Percentiles rank a stretch among this genome's conserved stretches.
Evolutionary conservation across 2,888 invertebrate genomes (phyloP).

Genomic region (Noctua fimbriata): DNA sequence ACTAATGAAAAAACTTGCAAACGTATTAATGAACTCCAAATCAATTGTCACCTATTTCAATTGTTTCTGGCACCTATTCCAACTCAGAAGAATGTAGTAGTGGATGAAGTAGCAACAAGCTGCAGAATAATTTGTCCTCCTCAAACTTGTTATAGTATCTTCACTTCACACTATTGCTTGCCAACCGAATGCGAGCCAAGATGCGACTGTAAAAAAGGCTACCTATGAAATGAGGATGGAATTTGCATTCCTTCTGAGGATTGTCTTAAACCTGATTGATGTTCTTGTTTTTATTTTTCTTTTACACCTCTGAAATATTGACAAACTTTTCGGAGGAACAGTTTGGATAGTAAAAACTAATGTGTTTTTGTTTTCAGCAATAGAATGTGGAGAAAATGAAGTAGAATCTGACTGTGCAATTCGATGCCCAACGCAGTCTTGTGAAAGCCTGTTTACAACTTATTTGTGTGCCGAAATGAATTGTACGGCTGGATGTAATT

Average conservation of each 20-base stretch:
- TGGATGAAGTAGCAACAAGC: constrained; percentile 58
- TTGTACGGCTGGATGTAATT: constrained; percentile 50
- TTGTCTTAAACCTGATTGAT: constrained; percentile 20
- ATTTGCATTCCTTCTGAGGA: constrained; percentile 34
- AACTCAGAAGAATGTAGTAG: constrained; percentile 57
- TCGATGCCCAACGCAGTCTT: constrained; percentile 50
- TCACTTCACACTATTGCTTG: constrained; percentile 16
- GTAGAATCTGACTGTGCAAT: constrained; percentile 39
- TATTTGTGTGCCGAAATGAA: constrained; percentile 4
- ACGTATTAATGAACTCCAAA: not conserved
- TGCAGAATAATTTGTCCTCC: constrained; percentile 62
- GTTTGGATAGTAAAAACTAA: not conserved
- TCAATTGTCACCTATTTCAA: too few relatives aligned
- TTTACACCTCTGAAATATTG: not conserved
- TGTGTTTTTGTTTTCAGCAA: constrained; percentile 15
- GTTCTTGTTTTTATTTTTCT: not conserved
- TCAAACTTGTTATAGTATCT: constrained; percentile 61
- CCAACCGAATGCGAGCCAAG: constrained; percentile 52
- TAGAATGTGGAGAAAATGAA: constrained; percentile 49
- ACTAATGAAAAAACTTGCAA: not conserved
- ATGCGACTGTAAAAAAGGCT: constrained; percentile 57
- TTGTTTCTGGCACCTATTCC: constrained; percentile 58
- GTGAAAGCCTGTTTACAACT: constrained; percentile 38
- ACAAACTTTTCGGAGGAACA: not conserved
- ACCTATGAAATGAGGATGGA: constrained; percentile 52